Conservation (phyloP, 2,888 invertebrate genomes). For the Dynastes maya region DNA sequence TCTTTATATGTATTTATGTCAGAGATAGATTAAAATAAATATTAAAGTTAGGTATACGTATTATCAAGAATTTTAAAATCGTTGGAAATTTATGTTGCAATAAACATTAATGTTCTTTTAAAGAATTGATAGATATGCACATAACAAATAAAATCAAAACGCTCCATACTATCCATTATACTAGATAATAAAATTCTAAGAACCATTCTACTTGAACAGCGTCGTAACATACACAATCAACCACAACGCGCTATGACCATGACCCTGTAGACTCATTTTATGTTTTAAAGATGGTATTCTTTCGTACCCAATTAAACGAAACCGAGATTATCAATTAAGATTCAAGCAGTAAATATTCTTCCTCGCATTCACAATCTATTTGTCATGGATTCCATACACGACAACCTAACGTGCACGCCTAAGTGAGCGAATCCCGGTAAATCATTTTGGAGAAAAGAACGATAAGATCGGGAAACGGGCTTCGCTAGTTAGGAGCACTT, state of each 20-base stretch:
- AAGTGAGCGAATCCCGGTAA: constrained; percentile 17
- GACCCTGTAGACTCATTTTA: neutral
- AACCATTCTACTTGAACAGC: neutral
- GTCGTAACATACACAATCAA: neutral
- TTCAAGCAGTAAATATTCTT: constrained; percentile 6
- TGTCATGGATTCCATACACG: neutral
- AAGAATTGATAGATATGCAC: neutral
- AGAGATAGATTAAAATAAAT: no score
- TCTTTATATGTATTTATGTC: no score
- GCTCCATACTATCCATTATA: neutral
- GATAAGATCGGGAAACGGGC: constrained; percentile 26
- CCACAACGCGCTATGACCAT: neutral
- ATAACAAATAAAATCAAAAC: no score
- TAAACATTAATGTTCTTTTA: constrained; percentile 2
- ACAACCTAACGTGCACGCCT: neutral
- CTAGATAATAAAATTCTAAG: neutral
- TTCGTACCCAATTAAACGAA: constrained; percentile 6
- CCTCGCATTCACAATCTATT: neutral
- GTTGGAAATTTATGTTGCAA: neutral
- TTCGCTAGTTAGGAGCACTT: constrained; percentile 15
- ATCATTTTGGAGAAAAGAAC: constrained; percentile 16
- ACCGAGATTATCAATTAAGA: constrained; percentile 16
- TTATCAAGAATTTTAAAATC: neutral
- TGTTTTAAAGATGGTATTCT: constrained; percentile 6
- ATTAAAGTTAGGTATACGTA: no score